Base-by-base conservation (phyloP, 1,140 invertebrate genomes). In the Colletes gigas region DNA sequence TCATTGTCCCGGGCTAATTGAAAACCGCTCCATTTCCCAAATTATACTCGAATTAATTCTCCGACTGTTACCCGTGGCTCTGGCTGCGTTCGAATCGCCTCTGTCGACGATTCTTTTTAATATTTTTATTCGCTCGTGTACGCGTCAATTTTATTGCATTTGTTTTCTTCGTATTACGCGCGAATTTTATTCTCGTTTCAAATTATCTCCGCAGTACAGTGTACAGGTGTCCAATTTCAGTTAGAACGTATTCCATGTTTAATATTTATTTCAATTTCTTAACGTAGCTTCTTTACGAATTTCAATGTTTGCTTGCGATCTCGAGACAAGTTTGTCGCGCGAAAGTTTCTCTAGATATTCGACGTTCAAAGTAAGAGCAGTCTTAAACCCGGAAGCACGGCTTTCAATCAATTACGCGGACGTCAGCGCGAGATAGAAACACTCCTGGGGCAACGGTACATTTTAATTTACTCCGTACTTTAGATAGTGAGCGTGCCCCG, bases 381-480 rank as follows among this genome's bases (percentile, higher is more conserved):
- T 15, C 4, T 4, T 10, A 7, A 77, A 69, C 15, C 4, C 4
- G 3, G n/a, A 21, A 30, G 14, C 8, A 15, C 47, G 14, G 1
- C 4, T 52, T 62, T 44, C 47, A 41, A 62, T 62, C 52, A 78
- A 78, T 71, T 62, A 15, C n/a, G 14, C 5, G 7, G 9, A 10
- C 10, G 19, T 4, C 14, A 12, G n/a, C 47, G 14, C 21, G 19
- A 1, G 7, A 21, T 30, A 55, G 19, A 19, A 60, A 52, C 30
- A 15, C 10, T 78, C 8, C 30, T 30, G 21, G 67, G 6, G 17
- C 55, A 60, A 15, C 9, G 15, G 68, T 65, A 79, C 60, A 73
- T 79, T 72, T 79, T 65, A 73, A 73, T 66, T 73, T 73, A 73
- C 52, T 9, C 19, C 17, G 21, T 65, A 66, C 70, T 66, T 47